Conservation (phyloP, 2,888 invertebrate genomes). For the Mesochorus sp. region DNA sequence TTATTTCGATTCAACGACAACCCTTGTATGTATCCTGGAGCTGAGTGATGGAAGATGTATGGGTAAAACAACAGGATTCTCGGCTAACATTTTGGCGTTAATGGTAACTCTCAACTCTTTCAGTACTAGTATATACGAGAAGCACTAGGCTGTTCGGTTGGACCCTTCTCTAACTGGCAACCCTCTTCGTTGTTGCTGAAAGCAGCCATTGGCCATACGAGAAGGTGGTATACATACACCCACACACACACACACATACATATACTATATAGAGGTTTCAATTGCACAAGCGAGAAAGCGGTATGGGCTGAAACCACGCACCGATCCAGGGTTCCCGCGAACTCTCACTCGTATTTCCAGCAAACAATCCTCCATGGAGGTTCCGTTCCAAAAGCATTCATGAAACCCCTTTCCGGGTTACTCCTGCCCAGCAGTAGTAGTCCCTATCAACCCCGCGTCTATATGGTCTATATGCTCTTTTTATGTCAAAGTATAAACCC, state of each 20-base stretch:
- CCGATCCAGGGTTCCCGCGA: constrained; percentile 54
- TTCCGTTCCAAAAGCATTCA: constrained; percentile 71
- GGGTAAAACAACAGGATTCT: constrained; percentile 41
- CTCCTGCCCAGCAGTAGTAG: constrained; percentile 13
- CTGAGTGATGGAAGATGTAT: neutral
- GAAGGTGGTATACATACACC: constrained; percentile 8
- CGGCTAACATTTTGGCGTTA: constrained; percentile 52
- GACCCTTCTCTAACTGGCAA: constrained; percentile 32
- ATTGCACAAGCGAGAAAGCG: constrained; percentile 48
- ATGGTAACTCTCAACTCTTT: constrained; percentile 59
- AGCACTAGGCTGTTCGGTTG: constrained; percentile 24
- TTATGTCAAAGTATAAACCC: constrained; percentile 76
- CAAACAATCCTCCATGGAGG: constrained; percentile 71
- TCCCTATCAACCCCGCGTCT: constrained; percentile 21
- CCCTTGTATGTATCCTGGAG: neutral
- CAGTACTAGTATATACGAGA: constrained; percentile 27
- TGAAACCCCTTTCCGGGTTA: constrained; percentile 17
- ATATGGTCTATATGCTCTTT: constrained; percentile 69
- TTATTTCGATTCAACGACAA: constrained; percentile 20
- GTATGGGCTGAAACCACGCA: constrained; percentile 24
- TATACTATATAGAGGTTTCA: too few relatives aligned
- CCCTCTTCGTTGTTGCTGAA: constrained; percentile 50
- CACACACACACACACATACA: too few relatives aligned
- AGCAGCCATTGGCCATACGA: constrained; percentile 44
- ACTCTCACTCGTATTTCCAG: constrained; percentile 60